A percentile compares a stretch with the other conserved stretches of the same genome.
These are phyloP conservation scores for Austrofundulus limnaeus DNA, from an alignment of 2,113 vertebrate species.

Conservation along the genomic window DNA sequence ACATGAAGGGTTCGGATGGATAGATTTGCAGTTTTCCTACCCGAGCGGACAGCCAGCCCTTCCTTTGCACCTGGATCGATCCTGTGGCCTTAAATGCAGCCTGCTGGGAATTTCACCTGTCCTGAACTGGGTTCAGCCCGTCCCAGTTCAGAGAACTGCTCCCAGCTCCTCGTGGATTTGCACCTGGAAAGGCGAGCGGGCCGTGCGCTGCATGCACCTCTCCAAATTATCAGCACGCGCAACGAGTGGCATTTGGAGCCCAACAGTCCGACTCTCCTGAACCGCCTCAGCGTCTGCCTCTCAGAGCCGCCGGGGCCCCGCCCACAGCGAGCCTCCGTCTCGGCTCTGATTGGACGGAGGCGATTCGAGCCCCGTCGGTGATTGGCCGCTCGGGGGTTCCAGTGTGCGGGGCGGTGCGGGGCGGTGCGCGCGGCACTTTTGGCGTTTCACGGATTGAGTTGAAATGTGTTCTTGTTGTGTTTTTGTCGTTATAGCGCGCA, in stretches of 20 bases:
- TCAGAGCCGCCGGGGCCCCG: constrained; percentile 51
- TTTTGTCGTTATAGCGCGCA: constrained; percentile 59
- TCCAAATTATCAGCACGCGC: constrained; percentile 74
- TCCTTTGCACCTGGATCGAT: constrained; percentile 61
- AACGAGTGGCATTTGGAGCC: constrained; percentile 76
- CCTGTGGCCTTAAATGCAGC: constrained; percentile 55
- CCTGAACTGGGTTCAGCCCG: constrained; percentile 73
- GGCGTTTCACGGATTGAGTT: constrained; percentile 38
- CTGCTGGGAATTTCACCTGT: constrained; percentile 78
- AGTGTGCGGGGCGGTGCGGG: constrained; percentile 24
- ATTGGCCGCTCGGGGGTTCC: constrained; percentile 52
- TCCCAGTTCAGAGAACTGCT: constrained; percentile 67
- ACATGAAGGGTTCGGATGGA: background rate
- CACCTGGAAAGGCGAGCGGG: constrained; percentile 73
- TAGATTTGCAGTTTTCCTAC: constrained; percentile 34
- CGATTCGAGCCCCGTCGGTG: background rate
- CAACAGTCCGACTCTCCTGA: constrained; percentile 68
- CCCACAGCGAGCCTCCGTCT: constrained; percentile 30
- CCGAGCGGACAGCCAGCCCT: constrained; percentile 28
- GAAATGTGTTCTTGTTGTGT: constrained; percentile 61
- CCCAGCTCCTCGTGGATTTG: constrained; percentile 71
- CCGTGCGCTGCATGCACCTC: constrained; percentile 77
- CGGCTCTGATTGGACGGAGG: constrained; percentile 51
- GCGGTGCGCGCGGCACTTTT: constrained; percentile 36
- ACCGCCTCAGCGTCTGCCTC: constrained; percentile 65